Evolutionary conservation across 1,140 invertebrate genomes (phyloP), one percentile per base, ranked within the genome.

Genomic region (Fragariocoptes setiger): DNA sequence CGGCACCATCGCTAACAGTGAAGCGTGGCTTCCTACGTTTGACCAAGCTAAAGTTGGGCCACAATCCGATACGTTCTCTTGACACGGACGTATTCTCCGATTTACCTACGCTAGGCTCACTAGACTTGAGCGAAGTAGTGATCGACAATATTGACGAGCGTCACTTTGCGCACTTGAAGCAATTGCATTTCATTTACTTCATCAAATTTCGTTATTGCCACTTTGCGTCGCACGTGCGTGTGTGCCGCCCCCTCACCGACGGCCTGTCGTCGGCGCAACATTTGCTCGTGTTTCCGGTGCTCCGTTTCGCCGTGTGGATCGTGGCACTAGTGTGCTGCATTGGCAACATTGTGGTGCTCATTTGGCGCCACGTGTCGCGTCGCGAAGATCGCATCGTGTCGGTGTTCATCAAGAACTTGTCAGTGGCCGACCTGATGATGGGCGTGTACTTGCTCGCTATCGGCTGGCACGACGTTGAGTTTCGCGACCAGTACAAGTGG

Each of bases 371-470:
- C 40, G 58, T 66, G 1, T 62, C 65, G 13, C 62, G 60, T 5
- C 52, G 55, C 45, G 54, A 56, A 38, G 60, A 60, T 43, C 48
- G 51, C 37, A 52, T 60, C 19, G 50, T 58, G 31, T 61, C 59
- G 5, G 51, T 64, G 41, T 63, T 76, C 21, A 70, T 77, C 39
- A 65, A 67, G 39, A 76, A 76, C 56, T 57, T 77, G 22, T 71
- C 74, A 70, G 62, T 69, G 19, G 69, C 74, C 14, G 75, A 79
- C 55, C 60, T 75, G 46, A 52, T 77, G 19, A 76, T 77, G 71
- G 74, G 73, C 1, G 52, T 76, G 39, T 78, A 78, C 55, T 57
- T 78, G 39, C 52, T 73, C 16, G 61, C 68, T 39, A 70, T 78
- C 47, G 72, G 66, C 8, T 53, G 65, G 25, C 60, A 69, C 49